Evolutionary conservation across 2,113 vertebrate species (phyloP), one percentile per base, ranked within the genome.

Genomic region (Galbula dea): DNA sequence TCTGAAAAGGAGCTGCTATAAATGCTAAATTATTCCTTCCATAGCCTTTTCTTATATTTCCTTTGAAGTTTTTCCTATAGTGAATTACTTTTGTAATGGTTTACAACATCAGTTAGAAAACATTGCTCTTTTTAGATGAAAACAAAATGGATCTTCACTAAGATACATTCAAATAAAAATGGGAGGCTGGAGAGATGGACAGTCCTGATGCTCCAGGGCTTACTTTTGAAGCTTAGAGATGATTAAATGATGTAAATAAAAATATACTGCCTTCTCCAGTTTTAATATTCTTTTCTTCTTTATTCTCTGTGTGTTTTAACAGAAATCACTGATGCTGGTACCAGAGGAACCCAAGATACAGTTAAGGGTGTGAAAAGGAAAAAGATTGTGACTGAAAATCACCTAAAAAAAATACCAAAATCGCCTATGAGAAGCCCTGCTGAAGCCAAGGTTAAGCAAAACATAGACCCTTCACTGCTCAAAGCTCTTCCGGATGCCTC

Each of bases 311-410:
- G 43, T 96, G 61, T 92, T 89, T 87, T 96, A 79, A 67, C 93
- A 99, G 99, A 98, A 93, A 94, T 97, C 92, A 93, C 98, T 34
- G 98, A 98, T 90, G 96, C 97, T 97, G 97, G 97, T 85, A 85
- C 96, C 86, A 98, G 97, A 96, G 98, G 98, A 98, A 97, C 97
- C 94, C 98, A 97, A 45, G 99, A 99, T 77, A 95, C 97, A 93
- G 94, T 99, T 86, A 99, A 99, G 97, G 99, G 99, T 92, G 97
- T 99, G 90, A 99, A 99, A 96, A 98, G 99, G 81, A 99, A 99
- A 96, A 99, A 99, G 97, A 97, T 99, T 59, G 98, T 99, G 76
- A 98, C 98, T 76, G 99, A 99, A 97, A 99, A 99, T 96, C 98
- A 98, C 75, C 97, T 98, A 11, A 99, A 99, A 94, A 99, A 99